Evolutionary conservation across 1,140 invertebrate genomes (phyloP).

Genomic region (Hylaeus volcanicus): DNA sequence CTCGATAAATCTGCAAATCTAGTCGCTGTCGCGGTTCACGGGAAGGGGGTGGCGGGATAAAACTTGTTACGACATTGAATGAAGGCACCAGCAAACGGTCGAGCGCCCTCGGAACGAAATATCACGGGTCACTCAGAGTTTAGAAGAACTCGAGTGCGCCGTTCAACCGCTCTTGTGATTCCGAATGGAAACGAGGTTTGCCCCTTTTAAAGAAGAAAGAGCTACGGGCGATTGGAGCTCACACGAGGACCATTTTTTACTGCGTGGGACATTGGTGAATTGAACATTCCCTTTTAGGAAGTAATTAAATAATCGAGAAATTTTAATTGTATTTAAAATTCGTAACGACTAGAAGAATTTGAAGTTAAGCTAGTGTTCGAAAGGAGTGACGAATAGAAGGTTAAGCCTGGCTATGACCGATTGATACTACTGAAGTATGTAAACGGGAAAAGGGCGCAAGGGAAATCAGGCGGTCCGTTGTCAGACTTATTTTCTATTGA

Average conservation of each 20-base stretch:
- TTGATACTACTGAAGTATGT: too few relatives aligned
- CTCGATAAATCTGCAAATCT: constrained; percentile 18
- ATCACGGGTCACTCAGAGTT: neutral
- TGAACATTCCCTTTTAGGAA: too few relatives aligned
- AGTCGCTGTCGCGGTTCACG: neutral
- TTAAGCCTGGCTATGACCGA: too few relatives aligned
- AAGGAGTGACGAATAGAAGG: too few relatives aligned
- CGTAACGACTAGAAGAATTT: too few relatives aligned
- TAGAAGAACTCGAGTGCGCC: neutral
- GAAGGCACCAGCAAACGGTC: neutral
- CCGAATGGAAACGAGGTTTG: constrained; percentile 4
- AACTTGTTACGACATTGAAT: constrained; percentile 23
- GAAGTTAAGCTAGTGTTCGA: too few relatives aligned
- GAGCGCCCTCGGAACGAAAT: neutral
- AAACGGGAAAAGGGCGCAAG: too few relatives aligned
- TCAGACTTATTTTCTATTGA: too few relatives aligned
- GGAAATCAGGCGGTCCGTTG: too few relatives aligned
- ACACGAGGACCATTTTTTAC: neutral
- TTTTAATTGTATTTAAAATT: too few relatives aligned
- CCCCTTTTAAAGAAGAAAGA: neutral
- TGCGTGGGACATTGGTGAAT: too few relatives aligned
- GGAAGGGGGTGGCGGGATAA: neutral
- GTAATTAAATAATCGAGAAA: too few relatives aligned
- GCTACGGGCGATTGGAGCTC: neutral
- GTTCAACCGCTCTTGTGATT: neutral